Evolutionary conservation across 2,888 invertebrate genomes (phyloP).

Genomic region (Thymelicus sylvestris): DNA sequence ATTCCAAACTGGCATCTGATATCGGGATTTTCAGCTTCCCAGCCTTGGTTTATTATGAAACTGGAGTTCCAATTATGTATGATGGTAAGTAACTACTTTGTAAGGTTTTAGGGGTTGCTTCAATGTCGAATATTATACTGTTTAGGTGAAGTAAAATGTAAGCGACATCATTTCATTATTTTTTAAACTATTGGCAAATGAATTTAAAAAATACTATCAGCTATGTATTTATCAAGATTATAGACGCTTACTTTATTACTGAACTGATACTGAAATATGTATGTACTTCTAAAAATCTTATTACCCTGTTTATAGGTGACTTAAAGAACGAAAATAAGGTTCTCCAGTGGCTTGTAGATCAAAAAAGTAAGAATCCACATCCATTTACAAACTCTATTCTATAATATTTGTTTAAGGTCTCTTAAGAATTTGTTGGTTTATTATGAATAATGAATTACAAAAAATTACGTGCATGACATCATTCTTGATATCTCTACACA

Average conservation of each 20-base stretch:
- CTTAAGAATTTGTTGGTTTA: constrained; percentile 52
- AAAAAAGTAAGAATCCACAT: constrained; percentile 96
- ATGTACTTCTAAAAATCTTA: constrained; percentile 39
- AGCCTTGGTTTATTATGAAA: constrained; percentile 96
- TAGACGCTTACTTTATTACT: background rate
- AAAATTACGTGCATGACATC: constrained; percentile 82
- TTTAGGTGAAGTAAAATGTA: constrained; percentile 6
- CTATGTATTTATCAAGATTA: too few relatives aligned
- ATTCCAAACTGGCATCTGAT: constrained; percentile 94
- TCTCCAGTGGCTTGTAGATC: constrained; percentile 97
- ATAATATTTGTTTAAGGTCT: constrained; percentile 55
- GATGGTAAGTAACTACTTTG: constrained; percentile 89
- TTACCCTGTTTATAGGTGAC: constrained; percentile 91
- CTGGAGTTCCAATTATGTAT: constrained; percentile 97
- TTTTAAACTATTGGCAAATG: too few relatives aligned
- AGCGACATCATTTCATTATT: too few relatives aligned
- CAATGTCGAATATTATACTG: constrained; percentile 16
- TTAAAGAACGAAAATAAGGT: constrained; percentile 97
- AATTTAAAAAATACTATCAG: too few relatives aligned
- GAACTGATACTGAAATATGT: background rate
- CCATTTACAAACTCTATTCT: constrained; percentile 72
- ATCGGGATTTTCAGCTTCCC: constrained; percentile 97
- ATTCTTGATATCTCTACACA: constrained; percentile 65
- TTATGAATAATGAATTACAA: constrained; percentile 58
- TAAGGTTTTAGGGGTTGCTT: background rate